Base-by-base conservation (phyloP, 2,113 vertebrate genomes). In the Rafetus swinhoei region DNA sequence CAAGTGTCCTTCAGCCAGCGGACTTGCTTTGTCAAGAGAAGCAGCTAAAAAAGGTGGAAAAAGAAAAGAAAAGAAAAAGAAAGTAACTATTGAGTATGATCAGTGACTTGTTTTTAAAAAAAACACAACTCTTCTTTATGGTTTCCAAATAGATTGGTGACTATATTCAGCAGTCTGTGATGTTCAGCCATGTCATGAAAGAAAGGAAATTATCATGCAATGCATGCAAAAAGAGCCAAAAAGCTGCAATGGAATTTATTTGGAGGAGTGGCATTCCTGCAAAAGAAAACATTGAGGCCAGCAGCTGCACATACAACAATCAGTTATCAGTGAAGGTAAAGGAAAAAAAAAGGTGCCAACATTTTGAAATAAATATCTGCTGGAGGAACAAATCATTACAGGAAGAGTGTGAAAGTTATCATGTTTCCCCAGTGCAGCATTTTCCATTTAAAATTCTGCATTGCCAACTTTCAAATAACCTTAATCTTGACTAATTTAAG, bases 341-440 rank as follows among this genome's bases (percentile, higher is more conserved):
- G 93, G 95, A 90, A 72, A 96, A 89, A 89, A 54, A 97, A 97
- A 97, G 95, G 97, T 97, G 92, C 95, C 95, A 98, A 97, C 96
- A 96, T 96, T 97, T 97, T 95, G 88, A 96, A 97, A 95, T 72
- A 97, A 57, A 25, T 95, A 96, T 98, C 97, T 98, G 98, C 97
- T 96, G 96, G 69, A 97, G 93, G 82, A 97, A 98, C 92, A 89
- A 96, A 97, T 98, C 95, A 95, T 95, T 95, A 97, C 14, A 97
- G 97, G 96, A 93, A 98, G 98, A 99, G 98, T 98, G 99, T 99
- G 98, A 99, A 98, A 99, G 98, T 98, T 98, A 98, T 98, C 98
- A 94, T 95, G 89, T 95, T 97, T 97, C 97, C 96, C 97, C 96
- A 98, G 97, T 94, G 97, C 88, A 95, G 92, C 83, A 96, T 98